Conservation (phyloP, 2,113 vertebrate genomes). For the Leucoraja erinaceus region DNA sequence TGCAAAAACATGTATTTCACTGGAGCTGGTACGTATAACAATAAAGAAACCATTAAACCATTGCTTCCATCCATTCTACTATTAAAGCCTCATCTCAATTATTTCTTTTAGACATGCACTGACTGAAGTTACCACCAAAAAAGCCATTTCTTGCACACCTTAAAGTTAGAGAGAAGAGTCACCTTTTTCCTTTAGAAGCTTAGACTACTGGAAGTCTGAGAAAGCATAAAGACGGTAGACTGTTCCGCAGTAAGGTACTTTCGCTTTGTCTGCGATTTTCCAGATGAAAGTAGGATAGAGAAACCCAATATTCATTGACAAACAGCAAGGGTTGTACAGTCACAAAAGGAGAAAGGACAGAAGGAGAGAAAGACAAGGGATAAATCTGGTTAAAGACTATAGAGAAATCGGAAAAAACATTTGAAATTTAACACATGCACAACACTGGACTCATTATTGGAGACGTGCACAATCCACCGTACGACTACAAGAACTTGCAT, state of each 20-base stretch:
- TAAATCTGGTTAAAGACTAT: constrained; percentile 55
- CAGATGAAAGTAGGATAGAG: constrained; percentile 57
- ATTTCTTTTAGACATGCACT: background rate
- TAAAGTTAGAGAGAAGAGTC: constrained; percentile 71
- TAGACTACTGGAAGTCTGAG: constrained; percentile 96
- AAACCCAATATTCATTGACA: constrained; percentile 55
- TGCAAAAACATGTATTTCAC: no score
- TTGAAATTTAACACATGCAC: background rate
- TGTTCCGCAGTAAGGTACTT: constrained; percentile 91
- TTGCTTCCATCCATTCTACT: background rate
- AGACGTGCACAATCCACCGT: background rate
- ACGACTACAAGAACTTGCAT: background rate
- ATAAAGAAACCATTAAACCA: background rate
- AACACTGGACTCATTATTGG: background rate
- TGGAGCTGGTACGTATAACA: no score
- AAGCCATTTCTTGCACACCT: constrained; percentile 43
- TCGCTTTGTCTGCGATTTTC: constrained; percentile 74
- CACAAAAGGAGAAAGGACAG: constrained; percentile 52
- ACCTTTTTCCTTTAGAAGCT: constrained; percentile 91
- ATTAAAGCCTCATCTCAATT: background rate
- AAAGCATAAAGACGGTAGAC: constrained; percentile 99
- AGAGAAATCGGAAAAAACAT: background rate
- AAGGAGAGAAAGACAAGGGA: constrained; percentile 60
- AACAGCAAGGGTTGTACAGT: constrained; percentile 60
- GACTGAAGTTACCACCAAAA: constrained; percentile 38